Percentiles rank a stretch among this genome's conserved stretches.
Evolutionary conservation across 2,113 vertebrate genomes (phyloP).

Genomic region (Mionectes macconnelli): DNA sequence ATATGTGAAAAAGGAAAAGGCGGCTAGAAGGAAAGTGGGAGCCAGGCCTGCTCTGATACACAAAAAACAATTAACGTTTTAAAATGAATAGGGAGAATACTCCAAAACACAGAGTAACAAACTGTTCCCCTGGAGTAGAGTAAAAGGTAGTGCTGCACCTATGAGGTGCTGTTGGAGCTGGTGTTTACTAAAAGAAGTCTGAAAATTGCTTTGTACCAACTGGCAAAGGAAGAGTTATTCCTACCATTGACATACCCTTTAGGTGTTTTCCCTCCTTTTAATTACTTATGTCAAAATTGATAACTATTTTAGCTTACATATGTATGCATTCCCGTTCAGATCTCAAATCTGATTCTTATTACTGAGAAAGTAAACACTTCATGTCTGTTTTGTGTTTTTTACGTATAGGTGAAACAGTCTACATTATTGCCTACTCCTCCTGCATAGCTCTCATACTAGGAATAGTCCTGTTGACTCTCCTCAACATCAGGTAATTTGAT

Average conservation of each 20-base stretch:
- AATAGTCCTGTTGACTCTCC: constrained; percentile 72
- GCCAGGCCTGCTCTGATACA: not conserved
- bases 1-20: not conserved
- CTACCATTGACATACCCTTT: not conserved
- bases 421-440: constrained; percentile 65
- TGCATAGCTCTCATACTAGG: constrained; percentile 75
- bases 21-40: not conserved
- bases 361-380: not conserved
- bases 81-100: not conserved
- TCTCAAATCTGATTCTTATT: not conserved
- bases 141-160: not conserved
- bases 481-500: constrained; percentile 80
- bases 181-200: not conserved
- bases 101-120: not conserved
- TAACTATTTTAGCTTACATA: not conserved
- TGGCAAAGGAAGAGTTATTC: not conserved
- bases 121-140: not conserved
- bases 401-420: constrained; percentile 78
- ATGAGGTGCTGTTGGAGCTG: not conserved
- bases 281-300: not conserved
- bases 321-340: not conserved
- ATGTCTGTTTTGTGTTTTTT: constrained; percentile 19
- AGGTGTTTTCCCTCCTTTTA: not conserved
- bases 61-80: not conserved
- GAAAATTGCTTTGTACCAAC: not conserved